These are phyloP conservation scores for Hippocampus abdominalis DNA, from an alignment of 2,113 vertebrate species.

Conservation along the genomic window DNA sequence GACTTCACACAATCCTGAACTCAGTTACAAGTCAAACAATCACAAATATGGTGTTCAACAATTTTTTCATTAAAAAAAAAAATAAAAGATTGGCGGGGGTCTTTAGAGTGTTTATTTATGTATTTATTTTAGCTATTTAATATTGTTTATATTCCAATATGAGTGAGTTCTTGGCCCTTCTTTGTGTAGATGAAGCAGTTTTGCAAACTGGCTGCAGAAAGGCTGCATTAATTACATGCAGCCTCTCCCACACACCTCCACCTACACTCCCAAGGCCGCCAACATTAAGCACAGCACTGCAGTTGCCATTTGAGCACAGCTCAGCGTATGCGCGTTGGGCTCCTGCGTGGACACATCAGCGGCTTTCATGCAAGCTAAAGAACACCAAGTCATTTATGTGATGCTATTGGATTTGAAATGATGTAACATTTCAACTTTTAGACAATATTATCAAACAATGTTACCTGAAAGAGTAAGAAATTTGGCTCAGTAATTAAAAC, in stretches of 20 bases:
- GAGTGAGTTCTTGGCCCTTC: background rate
- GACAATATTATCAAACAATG: constrained; percentile 31
- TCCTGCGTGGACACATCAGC: constrained; percentile 41
- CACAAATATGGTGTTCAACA: too few species aligned
- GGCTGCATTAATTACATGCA: constrained; percentile 70
- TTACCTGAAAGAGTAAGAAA: constrained; percentile 23
- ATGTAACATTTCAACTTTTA: constrained; percentile 11
- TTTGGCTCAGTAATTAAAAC: background rate
- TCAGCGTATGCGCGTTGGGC: constrained; percentile 41
- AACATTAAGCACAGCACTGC: constrained; percentile 44
- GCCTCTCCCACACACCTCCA: constrained; percentile 74
- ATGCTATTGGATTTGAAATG: constrained; percentile 32
- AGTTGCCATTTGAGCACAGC: constrained; percentile 35
- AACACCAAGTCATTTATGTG: constrained; percentile 22
- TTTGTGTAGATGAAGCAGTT: constrained; percentile 36
- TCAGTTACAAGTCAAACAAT: too few species aligned
- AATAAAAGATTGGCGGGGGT: too few species aligned
- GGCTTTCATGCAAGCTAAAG: constrained; percentile 25
- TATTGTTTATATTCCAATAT: background rate
- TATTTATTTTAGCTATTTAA: too few species aligned
- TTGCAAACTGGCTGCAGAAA: constrained; percentile 59
- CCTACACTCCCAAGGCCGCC: constrained; percentile 66
- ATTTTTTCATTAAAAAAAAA: too few species aligned
- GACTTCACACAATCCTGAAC: too few species aligned
- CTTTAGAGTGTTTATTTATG: too few species aligned